These are phyloP conservation scores for Archilochus colubris DNA, from an alignment of 2,113 vertebrate species.

Conservation along the genomic window DNA sequence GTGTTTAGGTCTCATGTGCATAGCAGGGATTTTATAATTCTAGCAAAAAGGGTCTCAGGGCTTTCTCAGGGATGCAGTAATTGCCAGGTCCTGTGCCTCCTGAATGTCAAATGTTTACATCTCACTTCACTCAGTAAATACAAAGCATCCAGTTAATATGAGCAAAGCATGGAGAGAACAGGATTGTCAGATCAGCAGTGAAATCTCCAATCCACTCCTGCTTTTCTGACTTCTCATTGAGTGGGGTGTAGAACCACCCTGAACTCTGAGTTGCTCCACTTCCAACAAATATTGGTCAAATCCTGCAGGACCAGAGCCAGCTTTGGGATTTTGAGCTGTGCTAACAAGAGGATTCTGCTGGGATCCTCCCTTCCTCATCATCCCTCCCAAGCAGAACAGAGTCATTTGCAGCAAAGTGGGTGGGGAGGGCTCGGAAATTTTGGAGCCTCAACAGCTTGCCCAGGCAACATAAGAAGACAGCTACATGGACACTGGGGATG, in stretches of 20 bases:
- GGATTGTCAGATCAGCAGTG: background rate
- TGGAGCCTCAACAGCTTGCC: constrained; percentile 6
- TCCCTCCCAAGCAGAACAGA: constrained; percentile 61
- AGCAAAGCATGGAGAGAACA: background rate
- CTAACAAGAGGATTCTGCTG: constrained; percentile 21
- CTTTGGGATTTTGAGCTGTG: background rate
- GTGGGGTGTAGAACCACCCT: background rate
- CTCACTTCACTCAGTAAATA: background rate
- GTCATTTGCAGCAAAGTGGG: constrained; percentile 39
- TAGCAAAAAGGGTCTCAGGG: background rate
- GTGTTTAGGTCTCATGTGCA: background rate
- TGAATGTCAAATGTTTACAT: constrained; percentile 13
- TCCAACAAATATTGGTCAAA: constrained; percentile 16
- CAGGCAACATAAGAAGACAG: background rate
- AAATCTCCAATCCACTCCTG: background rate
- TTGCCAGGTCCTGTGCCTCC: background rate
- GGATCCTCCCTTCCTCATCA: constrained; percentile 45
- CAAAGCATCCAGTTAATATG: background rate
- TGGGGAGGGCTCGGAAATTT: constrained; percentile 26
- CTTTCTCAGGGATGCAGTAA: background rate
- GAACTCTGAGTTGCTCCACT: background rate
- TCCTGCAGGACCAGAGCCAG: constrained; percentile 23
- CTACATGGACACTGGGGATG: background rate
- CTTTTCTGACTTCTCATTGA: constrained; percentile 30
- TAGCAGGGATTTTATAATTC: constrained; percentile 18